phyloP scores from a whole-genome alignment of 2,888 invertebrate genomes.

The Xestia sexstrigata region DNA sequence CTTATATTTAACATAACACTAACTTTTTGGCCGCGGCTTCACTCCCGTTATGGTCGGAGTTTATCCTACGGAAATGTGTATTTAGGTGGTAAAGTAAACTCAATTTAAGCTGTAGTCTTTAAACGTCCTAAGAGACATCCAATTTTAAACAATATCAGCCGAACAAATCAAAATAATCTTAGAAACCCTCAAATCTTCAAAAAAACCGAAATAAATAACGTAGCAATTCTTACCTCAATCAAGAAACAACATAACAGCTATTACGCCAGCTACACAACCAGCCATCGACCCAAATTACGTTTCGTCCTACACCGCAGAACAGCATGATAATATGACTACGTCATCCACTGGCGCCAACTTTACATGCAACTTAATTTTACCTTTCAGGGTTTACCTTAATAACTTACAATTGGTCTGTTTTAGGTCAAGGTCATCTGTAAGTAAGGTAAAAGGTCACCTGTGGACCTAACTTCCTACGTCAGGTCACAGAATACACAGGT shows the following conservation, averaged over 20 bases:
- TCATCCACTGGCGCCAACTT: conserved; percentile 49
- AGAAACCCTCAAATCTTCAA: neutral
- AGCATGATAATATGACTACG: conserved; percentile 38
- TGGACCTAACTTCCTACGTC: conserved; percentile 21
- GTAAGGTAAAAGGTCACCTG: conserved; percentile 39
- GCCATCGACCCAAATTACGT: conserved; percentile 38
- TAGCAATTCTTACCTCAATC: neutral
- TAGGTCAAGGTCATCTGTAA: conserved; percentile 48
- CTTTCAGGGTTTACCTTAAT: conserved; percentile 46
- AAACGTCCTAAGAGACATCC: neutral
- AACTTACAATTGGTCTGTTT: conserved; percentile 22
- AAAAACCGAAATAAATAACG: neutral
- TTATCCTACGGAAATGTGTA: too few relatives aligned
- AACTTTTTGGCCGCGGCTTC: too few relatives aligned
- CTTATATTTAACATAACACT: too few relatives aligned
- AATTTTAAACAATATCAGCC: neutral
- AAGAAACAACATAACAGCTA: conserved; percentile 17
- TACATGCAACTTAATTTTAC: conserved; percentile 19
- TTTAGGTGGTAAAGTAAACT: neutral
- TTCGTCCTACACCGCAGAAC: conserved; percentile 45
- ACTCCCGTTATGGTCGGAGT: too few relatives aligned
- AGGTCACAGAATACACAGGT: too few relatives aligned
- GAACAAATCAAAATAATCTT: neutral
- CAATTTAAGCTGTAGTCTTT: neutral
- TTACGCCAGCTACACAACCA: conserved; percentile 20